Evolutionary conservation across 1,140 invertebrate species (phyloP).

Genomic region (Choristoneura fumiferana): DNA sequence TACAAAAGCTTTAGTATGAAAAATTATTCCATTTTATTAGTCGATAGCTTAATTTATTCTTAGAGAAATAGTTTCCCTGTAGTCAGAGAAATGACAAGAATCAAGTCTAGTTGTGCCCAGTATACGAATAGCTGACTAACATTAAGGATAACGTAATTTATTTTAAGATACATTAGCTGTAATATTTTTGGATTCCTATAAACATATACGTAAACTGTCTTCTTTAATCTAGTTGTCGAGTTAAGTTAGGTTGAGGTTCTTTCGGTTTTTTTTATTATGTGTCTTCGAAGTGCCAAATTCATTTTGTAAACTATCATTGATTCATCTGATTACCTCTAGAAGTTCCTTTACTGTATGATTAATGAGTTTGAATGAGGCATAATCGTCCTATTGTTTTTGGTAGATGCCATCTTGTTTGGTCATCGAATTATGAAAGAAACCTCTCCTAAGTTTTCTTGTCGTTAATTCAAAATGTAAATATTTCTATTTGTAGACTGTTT

Average conservation of each 20-base stretch:
- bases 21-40: conserved; percentile 76
- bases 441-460: conserved; percentile 52
- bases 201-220: conserved; percentile 75
- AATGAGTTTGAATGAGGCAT: conserved; percentile 18
- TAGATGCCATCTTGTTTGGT: background rate
- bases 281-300: conserved; percentile 62
- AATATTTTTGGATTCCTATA: conserved; percentile 79
- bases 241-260: conserved; percentile 66
- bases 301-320: conserved; percentile 34
- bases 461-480: conserved; percentile 71
- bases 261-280: conserved; percentile 48
- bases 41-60: conserved; percentile 76
- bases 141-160: conserved; percentile 74
- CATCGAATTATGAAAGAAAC: conserved; percentile 53
- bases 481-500: conserved; percentile 32
- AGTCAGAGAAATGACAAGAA: conserved; percentile 75
- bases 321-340: conserved; percentile 39
- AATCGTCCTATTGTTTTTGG: background rate
- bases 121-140: conserved; percentile 76
- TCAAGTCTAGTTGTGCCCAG: conserved; percentile 78
- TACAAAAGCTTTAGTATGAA: conserved; percentile 73
- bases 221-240: conserved; percentile 50
- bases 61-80: conserved; percentile 71
- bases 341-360: conserved; percentile 40
- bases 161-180: conserved; percentile 75